These are phyloP conservation scores for Eupeodes latifasciatus DNA, from an alignment of 2,888 invertebrate species.

Conservation along the genomic window DNA sequence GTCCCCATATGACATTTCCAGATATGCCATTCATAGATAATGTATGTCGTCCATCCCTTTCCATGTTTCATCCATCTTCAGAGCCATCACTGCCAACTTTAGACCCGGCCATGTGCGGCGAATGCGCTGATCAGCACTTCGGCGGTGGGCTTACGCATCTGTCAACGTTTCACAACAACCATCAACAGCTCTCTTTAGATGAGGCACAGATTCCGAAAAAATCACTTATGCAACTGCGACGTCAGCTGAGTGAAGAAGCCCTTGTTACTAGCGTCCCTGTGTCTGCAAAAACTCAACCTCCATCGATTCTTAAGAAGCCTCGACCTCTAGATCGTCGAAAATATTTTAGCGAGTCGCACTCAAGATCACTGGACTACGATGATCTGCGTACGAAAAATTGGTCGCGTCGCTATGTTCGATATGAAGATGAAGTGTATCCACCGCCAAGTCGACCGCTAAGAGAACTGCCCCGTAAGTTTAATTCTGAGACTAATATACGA, in stretches of 20 bases:
- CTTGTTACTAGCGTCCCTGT: conserved; percentile 82
- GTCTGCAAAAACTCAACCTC: conserved; percentile 80
- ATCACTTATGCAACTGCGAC: conserved; percentile 80
- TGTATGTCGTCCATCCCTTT: conserved; percentile 81
- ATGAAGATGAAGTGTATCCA: conserved; percentile 82
- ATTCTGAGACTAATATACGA: conserved; percentile 83
- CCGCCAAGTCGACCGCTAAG: conserved; percentile 73
- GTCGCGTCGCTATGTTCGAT: conserved; percentile 83
- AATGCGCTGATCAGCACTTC: conserved; percentile 83
- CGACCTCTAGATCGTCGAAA: conserved; percentile 81
- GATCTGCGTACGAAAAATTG: conserved; percentile 83
- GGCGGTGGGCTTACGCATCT: conserved; percentile 81
- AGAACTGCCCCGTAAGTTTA: conserved; percentile 80
- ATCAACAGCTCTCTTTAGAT: conserved; percentile 79
- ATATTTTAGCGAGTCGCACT: conserved; percentile 82
- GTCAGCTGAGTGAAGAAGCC: conserved; percentile 82
- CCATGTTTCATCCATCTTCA: conserved; percentile 82
- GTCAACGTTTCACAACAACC: conserved; percentile 29
- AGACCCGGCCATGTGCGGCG: conserved; percentile 83
- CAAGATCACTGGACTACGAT: conserved; percentile 83
- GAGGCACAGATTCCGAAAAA: conserved; percentile 81
- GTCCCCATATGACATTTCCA: conserved; percentile 44
- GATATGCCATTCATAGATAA: conserved; percentile 40
- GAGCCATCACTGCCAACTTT: conserved; percentile 83
- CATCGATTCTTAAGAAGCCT: conserved; percentile 82